These are phyloP conservation scores for Scophthalmus maximus DNA, from an alignment of 2,113 vertebrate genomes.

Conservation along the genomic window DNA sequence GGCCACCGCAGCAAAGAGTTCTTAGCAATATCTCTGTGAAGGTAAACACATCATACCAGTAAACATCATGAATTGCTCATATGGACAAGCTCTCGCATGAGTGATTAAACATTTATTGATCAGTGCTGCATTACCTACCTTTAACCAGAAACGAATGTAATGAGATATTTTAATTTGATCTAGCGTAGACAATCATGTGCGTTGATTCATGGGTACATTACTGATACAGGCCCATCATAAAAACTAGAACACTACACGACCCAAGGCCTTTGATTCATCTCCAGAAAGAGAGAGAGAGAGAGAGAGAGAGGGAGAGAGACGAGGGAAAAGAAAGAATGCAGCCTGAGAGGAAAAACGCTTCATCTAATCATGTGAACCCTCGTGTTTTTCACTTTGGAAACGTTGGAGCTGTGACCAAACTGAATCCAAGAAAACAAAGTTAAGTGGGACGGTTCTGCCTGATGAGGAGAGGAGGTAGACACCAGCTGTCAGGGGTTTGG, in stretches of 20 bases:
- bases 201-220: neutral
- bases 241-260: neutral
- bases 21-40: constrained; percentile 93
- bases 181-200: neutral
- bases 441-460: no score
- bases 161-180: constrained; percentile 34
- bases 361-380: no score
- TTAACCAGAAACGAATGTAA: constrained; percentile 16
- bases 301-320: neutral
- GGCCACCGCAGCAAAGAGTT: constrained; percentile 93
- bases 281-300: neutral
- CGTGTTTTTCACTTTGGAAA: no score
- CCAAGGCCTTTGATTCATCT: no score
- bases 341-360: no score
- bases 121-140: neutral
- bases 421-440: no score
- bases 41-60: neutral
- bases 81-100: neutral
- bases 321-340: neutral
- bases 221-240: neutral
- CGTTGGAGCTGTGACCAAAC: no score
- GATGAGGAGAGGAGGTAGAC: no score
- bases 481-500: no score
- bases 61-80: neutral
- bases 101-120: constrained; percentile 1